These are phyloP conservation scores for Ameiurus melas DNA, from an alignment of 2,113 vertebrate species.

Conservation along the genomic window DNA sequence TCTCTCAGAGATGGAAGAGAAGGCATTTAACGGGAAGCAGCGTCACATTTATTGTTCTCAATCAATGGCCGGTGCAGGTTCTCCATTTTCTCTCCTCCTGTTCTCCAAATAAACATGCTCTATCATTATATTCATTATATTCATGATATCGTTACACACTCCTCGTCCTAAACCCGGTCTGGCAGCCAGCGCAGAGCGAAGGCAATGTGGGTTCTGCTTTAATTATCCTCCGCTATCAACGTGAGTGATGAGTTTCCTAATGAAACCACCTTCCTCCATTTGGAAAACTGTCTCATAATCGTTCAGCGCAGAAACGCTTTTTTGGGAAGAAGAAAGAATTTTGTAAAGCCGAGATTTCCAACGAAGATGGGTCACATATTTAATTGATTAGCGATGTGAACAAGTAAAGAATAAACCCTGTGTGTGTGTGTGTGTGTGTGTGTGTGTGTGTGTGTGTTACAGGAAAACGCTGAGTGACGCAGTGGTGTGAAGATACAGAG, in stretches of 20 bases:
- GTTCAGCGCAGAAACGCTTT: conserved; percentile 39
- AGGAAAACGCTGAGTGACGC: too few species aligned
- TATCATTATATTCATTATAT: conserved; percentile 36
- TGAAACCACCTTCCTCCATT: conserved; percentile 51
- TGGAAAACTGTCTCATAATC: conserved; percentile 46
- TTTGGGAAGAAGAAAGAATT: conserved; percentile 17
- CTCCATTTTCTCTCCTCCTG: conserved; percentile 22
- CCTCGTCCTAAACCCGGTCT: conserved; percentile 37
- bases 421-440: not conserved
- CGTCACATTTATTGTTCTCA: conserved; percentile 62
- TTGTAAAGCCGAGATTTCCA: not conserved
- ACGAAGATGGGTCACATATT: not conserved
- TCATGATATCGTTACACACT: conserved; percentile 13
- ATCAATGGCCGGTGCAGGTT: conserved; percentile 30
- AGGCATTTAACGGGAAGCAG: conserved; percentile 47
- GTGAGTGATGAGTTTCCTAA: conserved; percentile 59
- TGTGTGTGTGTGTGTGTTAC: not conserved
- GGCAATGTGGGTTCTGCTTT: conserved; percentile 46
- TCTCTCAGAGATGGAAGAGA: conserved; percentile 56
- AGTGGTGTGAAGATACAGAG: not conserved
- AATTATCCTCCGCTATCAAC: conserved; percentile 53
- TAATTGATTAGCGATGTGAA: not conserved
- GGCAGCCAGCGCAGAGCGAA: conserved; percentile 36
- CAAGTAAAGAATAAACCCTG: not conserved
- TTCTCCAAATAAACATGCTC: conserved; percentile 33